Evolutionary conservation across 2,113 vertebrate species (phyloP).

Genomic region (Triplophysa siluroides): DNA sequence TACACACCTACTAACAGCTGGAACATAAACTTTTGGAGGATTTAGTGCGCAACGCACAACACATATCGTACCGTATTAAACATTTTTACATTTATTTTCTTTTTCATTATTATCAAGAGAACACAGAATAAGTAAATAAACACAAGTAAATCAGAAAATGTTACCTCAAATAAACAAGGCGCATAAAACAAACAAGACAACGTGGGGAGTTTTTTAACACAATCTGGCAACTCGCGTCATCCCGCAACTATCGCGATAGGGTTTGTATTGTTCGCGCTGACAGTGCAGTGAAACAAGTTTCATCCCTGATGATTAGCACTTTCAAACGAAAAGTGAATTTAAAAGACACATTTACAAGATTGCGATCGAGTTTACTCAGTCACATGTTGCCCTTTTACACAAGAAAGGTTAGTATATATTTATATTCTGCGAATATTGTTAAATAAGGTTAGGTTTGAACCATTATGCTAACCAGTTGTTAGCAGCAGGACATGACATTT

Average conservation of each 20-base stretch:
- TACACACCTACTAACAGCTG: slow-evolving; percentile 13
- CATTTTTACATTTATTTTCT: background rate
- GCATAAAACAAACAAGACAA: background rate
- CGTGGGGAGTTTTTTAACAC: background rate
- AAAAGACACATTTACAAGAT: background rate
- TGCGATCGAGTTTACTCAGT: background rate
- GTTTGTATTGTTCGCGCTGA: slow-evolving; percentile 14
- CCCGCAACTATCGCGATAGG: slow-evolving; percentile 23
- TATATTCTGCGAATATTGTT: background rate
- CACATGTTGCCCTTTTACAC: background rate
- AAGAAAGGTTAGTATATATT: background rate
- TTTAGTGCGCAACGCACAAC: background rate
- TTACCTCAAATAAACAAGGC: background rate
- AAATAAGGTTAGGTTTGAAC: background rate
- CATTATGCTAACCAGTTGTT: slow-evolving; percentile 19
- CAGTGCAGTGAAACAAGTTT: slow-evolving; percentile 33
- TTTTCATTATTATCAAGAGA: background rate
- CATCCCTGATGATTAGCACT: slow-evolving; percentile 26
- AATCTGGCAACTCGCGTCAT: background rate
- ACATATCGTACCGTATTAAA: background rate
- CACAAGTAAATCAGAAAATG: background rate
- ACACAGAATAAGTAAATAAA: background rate
- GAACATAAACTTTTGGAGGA: background rate
- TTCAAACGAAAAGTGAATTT: slow-evolving; percentile 2
- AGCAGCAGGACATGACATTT: background rate